Base-by-base conservation (phyloP, 1,140 invertebrate species). In the Diachasma alloeum region DNA sequence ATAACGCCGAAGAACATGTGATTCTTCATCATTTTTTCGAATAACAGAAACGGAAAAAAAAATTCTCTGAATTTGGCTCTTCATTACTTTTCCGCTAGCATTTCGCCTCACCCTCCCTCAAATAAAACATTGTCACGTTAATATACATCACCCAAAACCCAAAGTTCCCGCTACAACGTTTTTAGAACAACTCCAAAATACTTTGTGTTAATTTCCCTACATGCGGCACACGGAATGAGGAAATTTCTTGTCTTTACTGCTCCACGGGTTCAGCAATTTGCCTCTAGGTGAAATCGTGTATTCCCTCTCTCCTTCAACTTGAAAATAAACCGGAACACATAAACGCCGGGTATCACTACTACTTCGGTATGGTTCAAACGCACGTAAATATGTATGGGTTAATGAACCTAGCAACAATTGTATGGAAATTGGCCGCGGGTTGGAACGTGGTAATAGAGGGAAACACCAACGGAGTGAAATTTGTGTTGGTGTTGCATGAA, bases 351-450 rank as follows among this genome's bases (percentile, higher is more conserved):
- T 31, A 63, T 63, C 59, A 13, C 19, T 26, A 19, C 17, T 63
- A 24, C 19, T 63, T 63, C 19, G 24, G 59, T 24, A n/a, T 17
- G n/a, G 48, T 53, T 63, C 59, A 70, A 46, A 37, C 59, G 44
- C 67, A 24, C 75, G 70, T 59, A 76, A 80, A 78, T 81, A 80
- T 53, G 72, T 72, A 68, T 44, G 48, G 56, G 72, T 79, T 82
- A 81, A 80, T 78, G 74, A 81, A 78, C 72, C 71, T 37, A 66
- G 81, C 19, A 74, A 59, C 48, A 77, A 80, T 80, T 66, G 63
- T 74, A 81, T 78, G 78, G 73, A 81, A 81, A 83, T 80, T 83
- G 72, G 69, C 59, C 10, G 24, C 11, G 19, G 24, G 24, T 63
- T 24, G 59, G 59, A 24, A 63, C 59, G 24, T 31, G 22, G 24